These are phyloP conservation scores for Tholera decimalis DNA, from an alignment of 2,888 invertebrate genomes.

Conservation along the genomic window DNA sequence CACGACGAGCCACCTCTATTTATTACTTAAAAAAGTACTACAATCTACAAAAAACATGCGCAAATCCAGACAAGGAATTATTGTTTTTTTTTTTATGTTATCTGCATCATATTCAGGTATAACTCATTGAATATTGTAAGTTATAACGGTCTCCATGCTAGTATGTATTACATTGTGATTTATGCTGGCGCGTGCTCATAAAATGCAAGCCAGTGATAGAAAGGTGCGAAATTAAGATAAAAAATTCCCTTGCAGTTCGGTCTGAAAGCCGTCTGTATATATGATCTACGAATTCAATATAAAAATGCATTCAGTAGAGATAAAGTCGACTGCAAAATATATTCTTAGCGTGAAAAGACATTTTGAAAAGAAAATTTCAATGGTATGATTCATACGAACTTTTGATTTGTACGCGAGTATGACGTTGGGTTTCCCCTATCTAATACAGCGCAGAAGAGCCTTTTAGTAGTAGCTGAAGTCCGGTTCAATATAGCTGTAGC, in stretches of 20 bases:
- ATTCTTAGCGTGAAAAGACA: background rate
- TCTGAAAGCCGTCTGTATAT: slow-evolving; percentile 15
- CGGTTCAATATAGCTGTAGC: too few relatives aligned
- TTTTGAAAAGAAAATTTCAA: background rate
- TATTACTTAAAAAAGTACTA: background rate
- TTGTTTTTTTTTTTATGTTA: background rate
- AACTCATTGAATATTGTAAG: background rate
- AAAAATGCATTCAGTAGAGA: slow-evolving; percentile 5
- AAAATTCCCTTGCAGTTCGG: slow-evolving; percentile 15
- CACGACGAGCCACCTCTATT: background rate
- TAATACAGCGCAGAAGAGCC: too few relatives aligned
- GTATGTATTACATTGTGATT: slow-evolving; percentile 5
- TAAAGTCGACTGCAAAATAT: too few relatives aligned
- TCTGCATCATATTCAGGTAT: background rate
- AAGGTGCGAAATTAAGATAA: slow-evolving; percentile 20
- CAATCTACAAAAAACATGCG: too few relatives aligned
- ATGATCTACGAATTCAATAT: slow-evolving; percentile 11
- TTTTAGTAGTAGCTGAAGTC: too few relatives aligned
- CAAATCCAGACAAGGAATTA: background rate
- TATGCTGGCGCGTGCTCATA: background rate
- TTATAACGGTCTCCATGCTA: background rate
- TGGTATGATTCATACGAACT: background rate
- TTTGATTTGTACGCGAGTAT: too few relatives aligned
- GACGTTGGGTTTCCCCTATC: too few relatives aligned
- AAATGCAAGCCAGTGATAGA: background rate